Conservation (phyloP, 2,113 vertebrate species). For the Diphyllodes magnificus region DNA sequence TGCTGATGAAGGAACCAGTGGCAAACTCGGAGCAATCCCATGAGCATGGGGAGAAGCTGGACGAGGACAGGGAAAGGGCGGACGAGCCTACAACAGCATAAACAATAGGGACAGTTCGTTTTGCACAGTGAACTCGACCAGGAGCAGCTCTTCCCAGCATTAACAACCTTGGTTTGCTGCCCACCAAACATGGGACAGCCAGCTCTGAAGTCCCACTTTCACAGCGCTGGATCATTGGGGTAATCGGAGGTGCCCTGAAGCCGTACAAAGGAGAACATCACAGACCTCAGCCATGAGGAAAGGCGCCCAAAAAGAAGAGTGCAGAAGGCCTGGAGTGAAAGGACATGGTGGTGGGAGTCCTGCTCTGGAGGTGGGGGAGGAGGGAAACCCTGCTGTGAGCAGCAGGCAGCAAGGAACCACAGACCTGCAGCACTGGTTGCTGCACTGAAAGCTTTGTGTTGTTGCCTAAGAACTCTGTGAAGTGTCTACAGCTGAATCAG, state of each 20-base stretch:
- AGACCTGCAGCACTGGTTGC: accelerated
- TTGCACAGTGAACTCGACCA: accelerated
- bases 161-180: neutral
- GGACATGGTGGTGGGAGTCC: accelerated
- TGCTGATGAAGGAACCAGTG: constrained; percentile 15
- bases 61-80: neutral
- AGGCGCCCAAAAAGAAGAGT: neutral
- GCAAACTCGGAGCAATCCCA: neutral
- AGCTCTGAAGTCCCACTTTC: neutral
- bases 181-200: accelerated
- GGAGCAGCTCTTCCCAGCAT: neutral
- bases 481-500: neutral
- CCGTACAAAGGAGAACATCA: accelerated
- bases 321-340: neutral
- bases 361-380: neutral
- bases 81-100: neutral
- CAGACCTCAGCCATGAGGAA: neutral
- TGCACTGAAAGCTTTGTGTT: neutral
- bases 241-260: neutral
- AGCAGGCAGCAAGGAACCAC: neutral
- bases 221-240: accelerated
- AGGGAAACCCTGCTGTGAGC: neutral
- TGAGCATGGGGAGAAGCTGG: neutral
- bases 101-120: neutral
- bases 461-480: neutral